Percentiles rank a stretch among this genome's conserved stretches.
Conservation (phyloP, 2,888 invertebrate species). For the Nineta flava region DNA sequence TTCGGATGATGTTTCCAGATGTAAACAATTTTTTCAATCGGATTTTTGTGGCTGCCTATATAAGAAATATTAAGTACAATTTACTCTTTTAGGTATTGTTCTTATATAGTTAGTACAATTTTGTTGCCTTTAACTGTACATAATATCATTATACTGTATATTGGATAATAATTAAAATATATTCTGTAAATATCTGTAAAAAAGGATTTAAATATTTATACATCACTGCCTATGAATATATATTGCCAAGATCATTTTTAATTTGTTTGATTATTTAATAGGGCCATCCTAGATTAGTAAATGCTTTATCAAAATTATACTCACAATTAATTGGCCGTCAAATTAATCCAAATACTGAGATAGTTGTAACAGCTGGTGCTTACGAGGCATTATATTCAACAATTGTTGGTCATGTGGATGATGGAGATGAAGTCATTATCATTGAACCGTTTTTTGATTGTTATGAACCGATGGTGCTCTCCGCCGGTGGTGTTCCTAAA, state of each 20-base stretch:
- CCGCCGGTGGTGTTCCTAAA: slow-evolving; percentile 72
- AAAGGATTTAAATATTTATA: slow-evolving; percentile 1
- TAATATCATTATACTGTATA: too few species aligned
- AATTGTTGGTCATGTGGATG: slow-evolving; percentile 68
- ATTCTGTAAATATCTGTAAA: background rate
- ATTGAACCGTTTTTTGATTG: slow-evolving; percentile 99
- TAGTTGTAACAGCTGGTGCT: slow-evolving; percentile 83
- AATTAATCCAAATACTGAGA: slow-evolving; percentile 73
- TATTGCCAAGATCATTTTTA: background rate
- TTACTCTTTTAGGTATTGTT: too few species aligned
- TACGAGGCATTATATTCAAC: slow-evolving; percentile 85
- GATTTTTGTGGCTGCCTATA: too few species aligned
- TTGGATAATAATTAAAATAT: too few species aligned
- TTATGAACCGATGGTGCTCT: slow-evolving; percentile 85
- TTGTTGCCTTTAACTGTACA: too few species aligned
- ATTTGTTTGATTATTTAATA: slow-evolving; percentile 26
- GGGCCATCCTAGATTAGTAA: slow-evolving; percentile 85
- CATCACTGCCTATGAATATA: too few species aligned
- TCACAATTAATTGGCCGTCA: slow-evolving; percentile 55
- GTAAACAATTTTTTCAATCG: too few species aligned
- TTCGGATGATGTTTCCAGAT: too few species aligned
- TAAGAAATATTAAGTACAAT: too few species aligned
- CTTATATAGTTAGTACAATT: too few species aligned
- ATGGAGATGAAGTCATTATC: slow-evolving; percentile 84
- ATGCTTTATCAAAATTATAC: slow-evolving; percentile 71